A percentile compares a stretch with the other conserved stretches of the same genome.
Conservation (phyloP, 1,140 invertebrate genomes). For the Chironomus striatipennis region DNA sequence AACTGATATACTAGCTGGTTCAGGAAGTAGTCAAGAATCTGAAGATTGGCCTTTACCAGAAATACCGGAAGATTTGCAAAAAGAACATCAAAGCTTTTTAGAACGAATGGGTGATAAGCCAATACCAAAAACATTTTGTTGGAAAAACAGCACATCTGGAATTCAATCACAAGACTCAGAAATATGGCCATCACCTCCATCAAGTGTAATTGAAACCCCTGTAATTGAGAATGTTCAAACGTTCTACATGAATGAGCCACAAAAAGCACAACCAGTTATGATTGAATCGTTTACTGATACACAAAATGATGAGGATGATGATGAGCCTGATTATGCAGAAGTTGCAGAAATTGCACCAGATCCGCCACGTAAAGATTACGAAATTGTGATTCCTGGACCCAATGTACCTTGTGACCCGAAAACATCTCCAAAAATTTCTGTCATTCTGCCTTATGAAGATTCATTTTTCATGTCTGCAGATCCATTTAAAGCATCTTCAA, state of each 20-base stretch:
- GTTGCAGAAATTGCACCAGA: conserved; percentile 37
- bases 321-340: conserved; percentile 39
- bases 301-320: conserved; percentile 48
- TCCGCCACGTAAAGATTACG: conserved; percentile 26
- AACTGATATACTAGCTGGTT: neutral
- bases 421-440: conserved; percentile 30
- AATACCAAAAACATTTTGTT: conserved; percentile 38
- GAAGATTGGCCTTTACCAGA: conserved; percentile 61
- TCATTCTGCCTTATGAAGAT: conserved; percentile 37
- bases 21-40: conserved; percentile 50
- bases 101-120: conserved; percentile 31
- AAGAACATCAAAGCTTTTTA: conserved; percentile 21
- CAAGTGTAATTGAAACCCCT: conserved; percentile 53
- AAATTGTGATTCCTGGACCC: neutral
- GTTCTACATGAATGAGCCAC: conserved; percentile 68
- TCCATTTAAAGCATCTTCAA: conserved; percentile 27
- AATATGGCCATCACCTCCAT: conserved; percentile 69
- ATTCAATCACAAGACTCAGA: conserved; percentile 49
- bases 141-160: conserved; percentile 34
- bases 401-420: neutral
- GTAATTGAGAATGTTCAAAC: conserved; percentile 74
- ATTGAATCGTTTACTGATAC: conserved; percentile 49
- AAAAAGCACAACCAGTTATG: conserved; percentile 56
- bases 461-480: conserved; percentile 37
- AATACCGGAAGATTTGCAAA: conserved; percentile 44